Base-by-base conservation (phyloP, 2,888 invertebrate species). In the Oxystoma pomonae region DNA sequence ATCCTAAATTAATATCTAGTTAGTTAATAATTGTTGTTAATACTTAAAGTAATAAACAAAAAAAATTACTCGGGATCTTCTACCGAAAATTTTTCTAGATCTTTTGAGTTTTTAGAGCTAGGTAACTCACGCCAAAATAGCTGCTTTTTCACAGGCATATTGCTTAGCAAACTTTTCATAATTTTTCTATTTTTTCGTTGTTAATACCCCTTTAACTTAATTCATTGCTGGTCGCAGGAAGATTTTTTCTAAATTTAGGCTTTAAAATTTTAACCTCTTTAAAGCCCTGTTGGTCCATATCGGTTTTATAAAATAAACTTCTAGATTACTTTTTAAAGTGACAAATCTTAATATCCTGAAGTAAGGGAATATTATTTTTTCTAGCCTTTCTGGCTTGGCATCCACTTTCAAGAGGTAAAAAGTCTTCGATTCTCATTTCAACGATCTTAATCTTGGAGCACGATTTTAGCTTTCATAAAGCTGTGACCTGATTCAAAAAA, bases 321-420 rank as follows among this genome's bases (percentile, higher is more conserved):
- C 57, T 61, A 22, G 49, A 9, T 61, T 56, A 49, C 21, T 61
- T 61, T 50, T 55, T 55, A 57, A 57, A 61, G 17, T 61, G 49
- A 17, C 56, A 57, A 56, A 17, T 17, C 56, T 56, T 61, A 2
- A 57, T 19, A 22, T 56, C 20, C 20, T 18, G 12, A 12, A 60
- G 18, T 60, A 60, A 55, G 2, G 60, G 60, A 20, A 55, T 55
- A 49, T 53, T 55, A 55, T 53, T 53, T 53, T 5, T 2, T 21
- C 22, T 55, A 1, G 12, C 7, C 22, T 55, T 60, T 60, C 60
- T 3, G 9, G 55, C 55, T 17, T 60, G 60, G 52, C 59, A 55
- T 18, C 60, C 60, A 60, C 55, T 60, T 60, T 55, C 57, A 61
- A 61, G 56, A 12, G n/a, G 35, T 20, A 57, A 49, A 57, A 61